These are phyloP conservation scores for Zonotrichia albicollis DNA, from an alignment of 2,797 vertebrate species.

Conservation along the genomic window DNA sequence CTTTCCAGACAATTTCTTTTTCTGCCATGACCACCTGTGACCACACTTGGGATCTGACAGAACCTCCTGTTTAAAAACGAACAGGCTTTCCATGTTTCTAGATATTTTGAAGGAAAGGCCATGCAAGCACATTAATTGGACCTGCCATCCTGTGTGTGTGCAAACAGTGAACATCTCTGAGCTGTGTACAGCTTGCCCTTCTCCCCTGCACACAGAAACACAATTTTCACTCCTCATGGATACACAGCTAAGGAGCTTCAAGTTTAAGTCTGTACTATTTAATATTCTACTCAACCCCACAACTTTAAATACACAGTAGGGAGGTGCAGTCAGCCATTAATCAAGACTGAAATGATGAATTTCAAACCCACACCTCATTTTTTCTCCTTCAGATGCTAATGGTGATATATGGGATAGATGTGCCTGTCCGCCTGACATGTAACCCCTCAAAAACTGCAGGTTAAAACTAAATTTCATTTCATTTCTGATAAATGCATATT, in stretches of 20 bases:
- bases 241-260: neutral
- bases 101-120: neutral
- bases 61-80: neutral
- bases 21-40: neutral
- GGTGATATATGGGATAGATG: neutral
- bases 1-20: neutral
- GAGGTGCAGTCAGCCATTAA: neutral
- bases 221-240: neutral
- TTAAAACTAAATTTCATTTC: neutral
- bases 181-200: neutral
- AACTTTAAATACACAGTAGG: neutral
- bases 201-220: fast-evolving
- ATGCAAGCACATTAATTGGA: fast-evolving
- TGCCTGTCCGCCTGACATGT: neutral
- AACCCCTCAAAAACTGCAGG: neutral
- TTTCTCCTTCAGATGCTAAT: neutral
- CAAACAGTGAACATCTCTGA: fast-evolving
- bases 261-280: neutral
- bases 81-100: neutral
- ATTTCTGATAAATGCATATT: neutral
- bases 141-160: fast-evolving
- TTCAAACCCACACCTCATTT: neutral
- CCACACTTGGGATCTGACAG: neutral
- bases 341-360: neutral
- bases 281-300: neutral